phyloP scores from a whole-genome alignment of 2,113 vertebrate species.

The Syngnathus floridae region DNA sequence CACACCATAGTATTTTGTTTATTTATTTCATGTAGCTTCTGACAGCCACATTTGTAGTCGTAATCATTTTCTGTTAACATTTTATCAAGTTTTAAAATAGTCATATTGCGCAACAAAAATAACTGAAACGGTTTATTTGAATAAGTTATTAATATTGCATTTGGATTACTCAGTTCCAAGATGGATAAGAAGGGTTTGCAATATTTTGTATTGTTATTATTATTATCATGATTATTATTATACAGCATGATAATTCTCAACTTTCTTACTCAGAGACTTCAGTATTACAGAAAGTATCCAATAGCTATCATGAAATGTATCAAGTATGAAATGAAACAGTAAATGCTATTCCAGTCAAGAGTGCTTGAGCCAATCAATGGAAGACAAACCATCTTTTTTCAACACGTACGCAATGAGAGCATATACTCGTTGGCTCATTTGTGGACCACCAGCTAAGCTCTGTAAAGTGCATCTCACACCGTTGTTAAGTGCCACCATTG shows the following conservation, averaged over 20 bases:
- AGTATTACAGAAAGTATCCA: neutral
- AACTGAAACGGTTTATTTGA: neutral
- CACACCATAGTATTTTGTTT: neutral
- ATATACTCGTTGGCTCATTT: constrained; percentile 13
- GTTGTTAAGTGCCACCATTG: constrained; percentile 38
- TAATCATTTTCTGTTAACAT: neutral
- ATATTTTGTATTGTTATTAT: neutral
- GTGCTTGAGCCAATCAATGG: neutral
- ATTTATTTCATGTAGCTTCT: neutral
- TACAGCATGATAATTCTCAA: neutral
- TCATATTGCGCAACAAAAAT: neutral
- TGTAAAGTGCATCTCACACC: constrained; percentile 33
- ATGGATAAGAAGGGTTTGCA: too few species aligned
- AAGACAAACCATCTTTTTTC: neutral
- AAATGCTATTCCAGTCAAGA: neutral
- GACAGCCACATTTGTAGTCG: neutral
- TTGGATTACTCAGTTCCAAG: neutral
- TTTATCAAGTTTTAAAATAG: neutral
- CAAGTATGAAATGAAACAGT: neutral
- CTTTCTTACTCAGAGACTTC: neutral
- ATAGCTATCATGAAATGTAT: neutral
- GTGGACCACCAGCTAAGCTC: constrained; percentile 40
- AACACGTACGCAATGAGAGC: constrained; percentile 10
- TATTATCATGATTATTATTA: neutral
- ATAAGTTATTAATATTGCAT: neutral